A percentile compares a stretch with the other conserved stretches of the same genome.
Evolutionary conservation across 2,888 invertebrate species (phyloP).

Genomic region (Palloptera scutellata): DNA sequence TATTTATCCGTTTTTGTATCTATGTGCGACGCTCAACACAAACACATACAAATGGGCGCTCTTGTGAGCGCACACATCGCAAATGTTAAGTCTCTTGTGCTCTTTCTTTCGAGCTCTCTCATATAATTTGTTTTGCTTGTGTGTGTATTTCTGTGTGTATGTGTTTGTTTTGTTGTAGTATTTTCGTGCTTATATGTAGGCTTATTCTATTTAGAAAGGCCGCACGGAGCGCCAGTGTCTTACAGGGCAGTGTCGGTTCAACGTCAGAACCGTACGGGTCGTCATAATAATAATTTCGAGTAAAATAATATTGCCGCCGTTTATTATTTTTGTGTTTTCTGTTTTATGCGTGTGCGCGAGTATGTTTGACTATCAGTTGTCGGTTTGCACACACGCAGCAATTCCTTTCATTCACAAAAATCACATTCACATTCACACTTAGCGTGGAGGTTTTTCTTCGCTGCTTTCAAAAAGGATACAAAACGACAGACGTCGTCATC

Average conservation of each 20-base stretch:
- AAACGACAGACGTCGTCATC: neutral
- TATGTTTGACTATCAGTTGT: neutral
- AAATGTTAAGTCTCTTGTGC: neutral
- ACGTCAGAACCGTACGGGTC: slow-evolving; percentile 57
- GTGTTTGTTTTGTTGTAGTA: slow-evolving; percentile 33
- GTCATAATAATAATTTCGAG: slow-evolving; percentile 13
- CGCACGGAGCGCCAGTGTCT: slow-evolving; percentile 52
- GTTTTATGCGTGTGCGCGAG: neutral
- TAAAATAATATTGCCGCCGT: neutral
- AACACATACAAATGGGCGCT: slow-evolving; percentile 28
- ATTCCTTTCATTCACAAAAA: neutral
- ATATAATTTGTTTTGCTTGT: slow-evolving; percentile 17
- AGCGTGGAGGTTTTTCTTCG: neutral
- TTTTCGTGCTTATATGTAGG: slow-evolving; percentile 26
- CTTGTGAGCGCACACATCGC: neutral
- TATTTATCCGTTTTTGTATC: slow-evolving; percentile 52
- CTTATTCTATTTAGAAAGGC: slow-evolving; percentile 61
- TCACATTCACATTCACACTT: slow-evolving; percentile 12
- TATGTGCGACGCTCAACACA: slow-evolving; percentile 24
- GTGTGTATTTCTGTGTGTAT: slow-evolving; percentile 24
- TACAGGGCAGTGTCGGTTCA: slow-evolving; percentile 63
- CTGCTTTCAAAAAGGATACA: no score
- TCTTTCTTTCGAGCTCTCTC: neutral
- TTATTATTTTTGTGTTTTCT: no score
- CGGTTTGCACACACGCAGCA: no score